A percentile compares a stretch with the other conserved stretches of the same genome.
Conservation (phyloP, 2,113 vertebrate genomes). For the Leucosticte australis region DNA sequence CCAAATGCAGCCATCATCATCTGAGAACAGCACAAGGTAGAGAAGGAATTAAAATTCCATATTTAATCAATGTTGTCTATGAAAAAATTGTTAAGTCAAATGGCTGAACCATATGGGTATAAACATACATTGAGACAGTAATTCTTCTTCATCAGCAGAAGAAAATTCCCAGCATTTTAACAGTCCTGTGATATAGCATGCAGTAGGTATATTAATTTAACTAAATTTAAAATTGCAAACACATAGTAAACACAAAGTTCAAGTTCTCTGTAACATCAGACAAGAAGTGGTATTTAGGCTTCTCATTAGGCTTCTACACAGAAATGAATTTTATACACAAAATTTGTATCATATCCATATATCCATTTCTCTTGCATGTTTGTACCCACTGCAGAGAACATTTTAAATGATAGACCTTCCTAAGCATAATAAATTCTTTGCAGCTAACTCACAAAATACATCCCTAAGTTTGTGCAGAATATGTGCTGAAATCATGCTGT, state of each 20-base stretch:
- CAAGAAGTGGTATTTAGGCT: background rate
- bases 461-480: background rate
- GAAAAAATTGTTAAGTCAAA: background rate
- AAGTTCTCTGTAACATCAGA: background rate
- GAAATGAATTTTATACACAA: background rate
- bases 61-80: background rate
- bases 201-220: background rate
- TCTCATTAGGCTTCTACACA: background rate
- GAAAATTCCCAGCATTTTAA: background rate
- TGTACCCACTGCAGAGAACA: background rate
- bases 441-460: background rate
- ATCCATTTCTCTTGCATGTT: background rate
- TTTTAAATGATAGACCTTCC: background rate
- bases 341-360: background rate
- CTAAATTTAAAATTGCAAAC: background rate
- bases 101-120: background rate
- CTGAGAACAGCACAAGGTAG: background rate
- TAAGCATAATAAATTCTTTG: background rate
- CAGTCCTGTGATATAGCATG: background rate
- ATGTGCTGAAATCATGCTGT: background rate
- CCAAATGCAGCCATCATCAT: background rate
- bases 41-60: background rate
- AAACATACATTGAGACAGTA: background rate
- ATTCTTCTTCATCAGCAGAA: background rate
- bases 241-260: background rate